Evolutionary conservation across 2,888 invertebrate species (phyloP).

Genomic region (Heteropelma amictum): DNA sequence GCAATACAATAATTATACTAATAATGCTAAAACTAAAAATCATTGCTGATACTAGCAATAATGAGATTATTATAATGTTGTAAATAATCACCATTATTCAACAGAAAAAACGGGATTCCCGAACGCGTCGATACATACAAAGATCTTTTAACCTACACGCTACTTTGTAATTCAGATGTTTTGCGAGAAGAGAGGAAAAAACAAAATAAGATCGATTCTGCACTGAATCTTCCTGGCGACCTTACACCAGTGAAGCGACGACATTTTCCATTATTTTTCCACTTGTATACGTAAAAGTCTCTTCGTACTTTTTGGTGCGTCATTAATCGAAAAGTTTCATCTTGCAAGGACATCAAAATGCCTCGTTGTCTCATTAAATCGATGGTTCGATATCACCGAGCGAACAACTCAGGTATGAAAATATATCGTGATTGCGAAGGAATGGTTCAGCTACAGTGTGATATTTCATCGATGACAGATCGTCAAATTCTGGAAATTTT

Average conservation of each 20-base stretch:
- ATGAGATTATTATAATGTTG: no score
- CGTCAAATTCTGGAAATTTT: not conserved
- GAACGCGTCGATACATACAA: not conserved
- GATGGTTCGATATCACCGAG: conserved; percentile 66
- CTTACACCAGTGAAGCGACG: conserved; percentile 1
- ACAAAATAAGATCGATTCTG: conserved; percentile 7
- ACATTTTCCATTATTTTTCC: conserved; percentile 5
- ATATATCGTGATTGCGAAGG: not conserved
- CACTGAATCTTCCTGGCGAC: not conserved
- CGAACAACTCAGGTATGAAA: conserved; percentile 62
- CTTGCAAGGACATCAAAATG: conserved; percentile 58
- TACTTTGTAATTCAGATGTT: conserved; percentile 41
- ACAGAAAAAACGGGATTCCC: no score
- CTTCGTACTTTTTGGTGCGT: not conserved
- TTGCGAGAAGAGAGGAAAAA: not conserved
- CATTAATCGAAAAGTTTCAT: not conserved
- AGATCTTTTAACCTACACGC: not conserved
- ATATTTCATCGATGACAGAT: conserved; percentile 2
- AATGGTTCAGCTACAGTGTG: not conserved
- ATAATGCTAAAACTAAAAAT: no score
- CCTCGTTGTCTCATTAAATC: conserved; percentile 73
- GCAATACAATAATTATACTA: no score
- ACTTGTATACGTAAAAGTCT: not conserved
- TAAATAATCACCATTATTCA: no score
- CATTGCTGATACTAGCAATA: no score